phyloP scores from a whole-genome alignment of 1,140 invertebrate genomes.

The Drosophila ficusphila region DNA sequence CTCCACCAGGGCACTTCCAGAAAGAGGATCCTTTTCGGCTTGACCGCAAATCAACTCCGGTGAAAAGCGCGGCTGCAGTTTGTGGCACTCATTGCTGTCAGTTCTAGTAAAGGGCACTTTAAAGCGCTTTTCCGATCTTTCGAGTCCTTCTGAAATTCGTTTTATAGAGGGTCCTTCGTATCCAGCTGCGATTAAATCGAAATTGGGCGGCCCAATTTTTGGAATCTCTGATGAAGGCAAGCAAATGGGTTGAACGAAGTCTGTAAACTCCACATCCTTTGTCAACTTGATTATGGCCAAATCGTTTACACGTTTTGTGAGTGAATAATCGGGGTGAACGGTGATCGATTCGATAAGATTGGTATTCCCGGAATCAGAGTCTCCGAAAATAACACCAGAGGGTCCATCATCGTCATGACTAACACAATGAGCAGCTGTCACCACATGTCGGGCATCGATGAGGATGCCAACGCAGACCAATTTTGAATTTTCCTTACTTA shows the following conservation, averaged over 20 bases:
- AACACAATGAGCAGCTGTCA: constrained; percentile 20
- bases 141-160: too few species aligned
- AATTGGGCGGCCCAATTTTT: too few species aligned
- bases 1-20: not conserved
- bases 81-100: not conserved
- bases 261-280: not conserved
- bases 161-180: too few species aligned
- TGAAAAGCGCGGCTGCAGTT: not conserved
- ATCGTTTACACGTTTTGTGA: not conserved
- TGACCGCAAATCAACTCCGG: not conserved
- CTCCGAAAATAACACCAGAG: constrained; percentile 11
- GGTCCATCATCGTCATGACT: fast-evolving
- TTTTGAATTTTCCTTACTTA: not conserved
- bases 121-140: constrained; percentile 1
- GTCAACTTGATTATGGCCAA: constrained; percentile 16
- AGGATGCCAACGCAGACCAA: constrained; percentile 7
- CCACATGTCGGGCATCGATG: constrained; percentile 17
- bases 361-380: constrained; percentile 9
- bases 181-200: constrained; percentile 4
- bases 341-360: not conserved
- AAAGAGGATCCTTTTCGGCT: not conserved
- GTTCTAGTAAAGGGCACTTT: not conserved
- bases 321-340: constrained; percentile 11
- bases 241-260: constrained; percentile 27
- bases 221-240: too few species aligned